phyloP scores from a whole-genome alignment of 2,888 invertebrate genomes.

The Digitonthophagus gazella region DNA sequence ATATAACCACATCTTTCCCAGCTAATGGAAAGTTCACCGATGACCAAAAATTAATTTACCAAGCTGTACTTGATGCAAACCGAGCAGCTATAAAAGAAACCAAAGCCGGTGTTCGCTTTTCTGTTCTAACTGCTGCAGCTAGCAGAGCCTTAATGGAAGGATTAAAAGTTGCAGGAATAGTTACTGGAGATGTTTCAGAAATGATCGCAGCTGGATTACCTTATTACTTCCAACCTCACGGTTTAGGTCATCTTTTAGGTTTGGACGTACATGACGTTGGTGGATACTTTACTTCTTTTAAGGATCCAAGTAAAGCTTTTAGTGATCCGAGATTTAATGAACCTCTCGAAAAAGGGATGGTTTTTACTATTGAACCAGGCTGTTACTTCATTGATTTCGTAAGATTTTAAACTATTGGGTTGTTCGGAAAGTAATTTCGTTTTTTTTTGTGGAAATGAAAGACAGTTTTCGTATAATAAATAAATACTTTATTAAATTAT shows the following conservation, averaged over 20 bases:
- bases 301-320: constrained; percentile 64
- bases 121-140: neutral
- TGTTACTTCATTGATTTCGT: constrained; percentile 91
- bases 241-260: constrained; percentile 93
- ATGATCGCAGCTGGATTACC: constrained; percentile 75
- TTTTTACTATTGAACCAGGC: constrained; percentile 94
- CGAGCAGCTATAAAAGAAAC: constrained; percentile 77
- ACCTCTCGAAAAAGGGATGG: constrained; percentile 75
- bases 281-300: constrained; percentile 70
- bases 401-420: too few relatives aligned
- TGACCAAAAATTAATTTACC: constrained; percentile 86
- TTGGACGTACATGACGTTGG: constrained; percentile 97
- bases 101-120: constrained; percentile 73
- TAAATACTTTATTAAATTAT: too few relatives aligned
- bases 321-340: constrained; percentile 71
- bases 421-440: too few relatives aligned
- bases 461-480: too few relatives aligned
- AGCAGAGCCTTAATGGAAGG: constrained; percentile 73
- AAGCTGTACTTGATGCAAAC: constrained; percentile 83
- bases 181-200: constrained; percentile 69
- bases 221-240: constrained; percentile 93
- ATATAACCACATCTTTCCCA: constrained; percentile 96
- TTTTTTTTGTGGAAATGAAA: too few relatives aligned
- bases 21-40: constrained; percentile 90
- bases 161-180: constrained; percentile 73